A percentile compares a stretch with the other conserved stretches of the same genome.
These are phyloP conservation scores for Flexamia atlantica DNA, from an alignment of 2,888 invertebrate genomes.

Conservation along the genomic window DNA sequence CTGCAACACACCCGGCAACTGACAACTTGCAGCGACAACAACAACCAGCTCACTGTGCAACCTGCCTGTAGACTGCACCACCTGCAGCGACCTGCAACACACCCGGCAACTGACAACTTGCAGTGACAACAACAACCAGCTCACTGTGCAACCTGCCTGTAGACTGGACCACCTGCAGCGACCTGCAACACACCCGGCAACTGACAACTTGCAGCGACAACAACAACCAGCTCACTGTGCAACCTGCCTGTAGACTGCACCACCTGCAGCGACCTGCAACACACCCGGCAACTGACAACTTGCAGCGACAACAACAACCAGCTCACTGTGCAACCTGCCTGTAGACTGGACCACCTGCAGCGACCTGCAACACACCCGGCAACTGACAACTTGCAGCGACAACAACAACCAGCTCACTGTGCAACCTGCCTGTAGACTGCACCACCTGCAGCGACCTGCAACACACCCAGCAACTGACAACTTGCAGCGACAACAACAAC, in stretches of 20 bases:
- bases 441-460: slow-evolving; percentile 87
- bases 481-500: too few relatives aligned
- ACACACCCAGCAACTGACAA: slow-evolving; percentile 77
- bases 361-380: slow-evolving; percentile 83
- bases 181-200: slow-evolving; percentile 84
- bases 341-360: slow-evolving; percentile 84
- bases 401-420: slow-evolving; percentile 85
- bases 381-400: slow-evolving; percentile 87
- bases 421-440: slow-evolving; percentile 81
- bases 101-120: slow-evolving; percentile 86
- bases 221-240: slow-evolving; percentile 66
- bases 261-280: slow-evolving; percentile 82
- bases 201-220: slow-evolving; percentile 88
- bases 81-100: slow-evolving; percentile 81
- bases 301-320: slow-evolving; percentile 91
- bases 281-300: slow-evolving; percentile 84
- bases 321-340: slow-evolving; percentile 80
- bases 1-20: slow-evolving; percentile 82
- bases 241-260: too few relatives aligned
- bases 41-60: slow-evolving; percentile 41
- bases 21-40: slow-evolving; percentile 89
- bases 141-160: slow-evolving; percentile 80
- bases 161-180: slow-evolving; percentile 84
- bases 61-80: too few relatives aligned
- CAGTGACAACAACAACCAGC: too few relatives aligned